Evolutionary conservation across 2,797 vertebrate genomes (phyloP), one percentile per base, ranked within the genome.

Genomic region (Monodelphis domestica): DNA sequence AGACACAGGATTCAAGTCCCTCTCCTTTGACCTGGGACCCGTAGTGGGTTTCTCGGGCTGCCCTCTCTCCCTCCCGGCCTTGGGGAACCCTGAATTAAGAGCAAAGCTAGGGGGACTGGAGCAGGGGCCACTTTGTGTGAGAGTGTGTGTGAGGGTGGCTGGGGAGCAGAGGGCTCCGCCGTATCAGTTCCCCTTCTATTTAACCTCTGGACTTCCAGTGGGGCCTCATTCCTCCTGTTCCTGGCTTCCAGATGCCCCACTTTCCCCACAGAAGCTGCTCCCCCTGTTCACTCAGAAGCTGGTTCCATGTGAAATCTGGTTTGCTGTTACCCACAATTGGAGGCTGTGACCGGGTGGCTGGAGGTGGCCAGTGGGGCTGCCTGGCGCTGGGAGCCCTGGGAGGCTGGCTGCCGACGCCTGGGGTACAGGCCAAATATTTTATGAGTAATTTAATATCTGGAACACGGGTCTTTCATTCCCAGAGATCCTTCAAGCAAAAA

Each of bases 401-500:
- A 97, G 97, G 94, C 97, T 97, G 97, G 98, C 92, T 5, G 98
- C 95, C 91, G 98, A 93, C 96, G 98, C 99, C 98, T 98, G 98
- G 94, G 99, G 99, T 99, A 99, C 97, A 97, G 97, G 98, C 96
- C 98, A 98, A 99, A 99, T 99, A 99, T 99, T 99, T 99, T 98
- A 99, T 99, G 99, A 99, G 99, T 99, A 99, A 99, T 99, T 99
- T 99, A 99, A 99, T 99, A 99, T 99, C 98, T 99, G 98, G 99
- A 99, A 98, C 99, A 98, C 97, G 98, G 99, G 98, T 98, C 98
- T 96, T 96, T 94, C 98, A 96, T 97, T 98, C 97, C 97, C 97
- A 88, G 97, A 96, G 97, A 98, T 97, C 96, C 97, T 88, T 92
- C 92, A 95, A 91, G 97, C 97, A 97, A 97, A 96, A 96, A 96